phyloP scores from a whole-genome alignment of 2,113 vertebrate species.

The Corythoichthys intestinalis region DNA sequence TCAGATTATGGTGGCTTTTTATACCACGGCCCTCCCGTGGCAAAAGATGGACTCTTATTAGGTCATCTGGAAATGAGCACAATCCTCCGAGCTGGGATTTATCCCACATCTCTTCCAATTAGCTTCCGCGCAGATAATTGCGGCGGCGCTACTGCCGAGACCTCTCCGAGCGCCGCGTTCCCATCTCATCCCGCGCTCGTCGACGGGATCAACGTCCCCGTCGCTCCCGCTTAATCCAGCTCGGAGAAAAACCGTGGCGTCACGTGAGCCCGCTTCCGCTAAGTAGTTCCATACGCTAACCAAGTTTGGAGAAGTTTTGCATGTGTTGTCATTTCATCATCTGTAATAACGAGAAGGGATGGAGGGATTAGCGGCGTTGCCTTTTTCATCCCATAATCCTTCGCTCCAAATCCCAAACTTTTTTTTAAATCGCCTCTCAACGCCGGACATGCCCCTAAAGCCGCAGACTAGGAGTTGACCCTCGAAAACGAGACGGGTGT shows the following conservation, averaged over 20 bases:
- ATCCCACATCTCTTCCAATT: slow-evolving; percentile 74
- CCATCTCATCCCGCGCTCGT: slow-evolving; percentile 34
- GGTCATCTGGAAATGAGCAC: slow-evolving; percentile 72
- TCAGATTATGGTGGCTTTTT: slow-evolving; percentile 5
- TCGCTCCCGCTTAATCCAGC: slow-evolving; percentile 64
- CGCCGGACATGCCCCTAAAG: slow-evolving; percentile 63
- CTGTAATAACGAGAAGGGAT: slow-evolving; percentile 65
- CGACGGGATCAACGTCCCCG: slow-evolving; percentile 54
- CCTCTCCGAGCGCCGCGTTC: slow-evolving; percentile 34
- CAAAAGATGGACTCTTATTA: slow-evolving; percentile 63
- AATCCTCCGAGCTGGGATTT: slow-evolving; percentile 68
- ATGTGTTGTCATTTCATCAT: slow-evolving; percentile 77
- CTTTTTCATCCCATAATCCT: slow-evolving; percentile 75
- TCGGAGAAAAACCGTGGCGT: slow-evolving; percentile 28
- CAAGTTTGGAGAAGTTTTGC: slow-evolving; percentile 66
- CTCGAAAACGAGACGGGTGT: neutral
- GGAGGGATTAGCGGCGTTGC: slow-evolving; percentile 71
- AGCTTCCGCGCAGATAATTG: slow-evolving; percentile 70
- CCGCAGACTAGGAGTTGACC: slow-evolving; percentile 46
- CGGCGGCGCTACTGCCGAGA: slow-evolving; percentile 35
- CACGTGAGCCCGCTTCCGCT: slow-evolving; percentile 56
- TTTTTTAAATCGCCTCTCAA: slow-evolving; percentile 42
- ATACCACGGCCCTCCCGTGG: slow-evolving; percentile 36
- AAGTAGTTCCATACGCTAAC: slow-evolving; percentile 63
- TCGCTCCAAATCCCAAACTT: slow-evolving; percentile 70